Percentiles rank a stretch among this genome's conserved stretches.
Conservation (phyloP, 2,113 vertebrate species). For the Thamnaconus septentrionalis region DNA sequence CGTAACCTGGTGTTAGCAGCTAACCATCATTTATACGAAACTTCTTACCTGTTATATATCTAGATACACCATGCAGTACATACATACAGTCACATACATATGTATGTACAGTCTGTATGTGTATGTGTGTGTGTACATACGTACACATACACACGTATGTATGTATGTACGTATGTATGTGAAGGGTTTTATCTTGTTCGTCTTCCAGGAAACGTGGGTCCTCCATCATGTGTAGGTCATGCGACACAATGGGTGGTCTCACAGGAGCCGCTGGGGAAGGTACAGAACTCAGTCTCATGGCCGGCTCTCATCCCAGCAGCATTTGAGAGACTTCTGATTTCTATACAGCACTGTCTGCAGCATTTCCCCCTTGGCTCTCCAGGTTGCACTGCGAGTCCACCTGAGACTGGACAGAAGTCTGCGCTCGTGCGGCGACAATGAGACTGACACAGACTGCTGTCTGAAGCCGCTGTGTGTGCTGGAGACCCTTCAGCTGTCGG, state of each 20-base stretch:
- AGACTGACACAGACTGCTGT: slow-evolving; percentile 75
- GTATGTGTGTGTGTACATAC: no score
- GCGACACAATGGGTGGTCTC: slow-evolving; percentile 64
- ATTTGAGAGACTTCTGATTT: neutral
- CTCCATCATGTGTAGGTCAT: slow-evolving; percentile 54
- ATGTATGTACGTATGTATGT: no score
- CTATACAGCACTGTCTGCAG: neutral
- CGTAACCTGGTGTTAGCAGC: neutral
- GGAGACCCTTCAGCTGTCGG: slow-evolving; percentile 82
- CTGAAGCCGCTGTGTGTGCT: slow-evolving; percentile 74
- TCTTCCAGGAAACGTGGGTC: slow-evolving; percentile 48
- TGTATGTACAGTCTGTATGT: neutral
- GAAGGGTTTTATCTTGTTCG: neutral
- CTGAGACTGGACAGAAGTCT: slow-evolving; percentile 70
- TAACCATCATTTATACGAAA: neutral
- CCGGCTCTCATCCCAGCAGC: neutral
- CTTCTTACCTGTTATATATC: neutral
- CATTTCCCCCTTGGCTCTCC: slow-evolving; percentile 33
- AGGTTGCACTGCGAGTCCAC: slow-evolving; percentile 74
- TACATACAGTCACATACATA: no score
- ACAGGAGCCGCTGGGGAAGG: slow-evolving; percentile 60
- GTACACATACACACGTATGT: no score
- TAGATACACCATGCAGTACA: neutral
- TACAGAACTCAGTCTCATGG: slow-evolving; percentile 16
- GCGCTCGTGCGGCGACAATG: slow-evolving; percentile 74